Evolutionary conservation across 2,797 vertebrate species (phyloP).

Genomic region (Micromesistius poutassou): DNA sequence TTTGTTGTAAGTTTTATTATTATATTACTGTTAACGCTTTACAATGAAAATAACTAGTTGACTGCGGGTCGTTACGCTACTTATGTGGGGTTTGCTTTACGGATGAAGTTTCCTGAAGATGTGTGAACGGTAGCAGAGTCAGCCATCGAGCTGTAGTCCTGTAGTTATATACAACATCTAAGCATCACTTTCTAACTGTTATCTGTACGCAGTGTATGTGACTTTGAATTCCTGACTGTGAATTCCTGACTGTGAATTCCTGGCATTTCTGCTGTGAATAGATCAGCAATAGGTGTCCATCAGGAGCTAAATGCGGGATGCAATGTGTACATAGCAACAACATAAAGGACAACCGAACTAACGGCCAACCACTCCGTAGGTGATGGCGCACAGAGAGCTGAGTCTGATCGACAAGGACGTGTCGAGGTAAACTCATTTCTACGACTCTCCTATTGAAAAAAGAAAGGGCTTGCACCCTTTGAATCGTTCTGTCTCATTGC

Average conservation of each 20-base stretch:
- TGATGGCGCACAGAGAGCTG: constrained; percentile 77
- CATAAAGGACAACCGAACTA: not conserved
- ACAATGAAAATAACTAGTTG: not conserved
- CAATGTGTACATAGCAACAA: not conserved
- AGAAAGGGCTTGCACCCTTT: not conserved
- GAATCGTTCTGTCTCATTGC: not conserved
- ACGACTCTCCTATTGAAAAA: not conserved
- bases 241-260: no score
- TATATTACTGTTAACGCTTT: not conserved
- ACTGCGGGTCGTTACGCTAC: not conserved
- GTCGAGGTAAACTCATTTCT: constrained; percentile 72
- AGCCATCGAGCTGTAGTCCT: not conserved
- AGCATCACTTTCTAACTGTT: not conserved
- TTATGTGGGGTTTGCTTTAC: not conserved
- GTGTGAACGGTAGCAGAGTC: not conserved
- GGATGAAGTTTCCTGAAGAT: not conserved
- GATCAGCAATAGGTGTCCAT: not conserved
- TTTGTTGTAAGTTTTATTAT: not conserved
- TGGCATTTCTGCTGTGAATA: not conserved
- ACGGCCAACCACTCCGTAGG: constrained; percentile 6
- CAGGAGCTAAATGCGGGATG: not conserved
- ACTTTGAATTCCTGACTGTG: not conserved
- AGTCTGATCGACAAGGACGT: constrained; percentile 82
- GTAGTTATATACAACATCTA: not conserved
- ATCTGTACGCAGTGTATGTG: not conserved